Base-by-base conservation (phyloP, 2,797 vertebrate species). In the Malurus leucopterus region DNA sequence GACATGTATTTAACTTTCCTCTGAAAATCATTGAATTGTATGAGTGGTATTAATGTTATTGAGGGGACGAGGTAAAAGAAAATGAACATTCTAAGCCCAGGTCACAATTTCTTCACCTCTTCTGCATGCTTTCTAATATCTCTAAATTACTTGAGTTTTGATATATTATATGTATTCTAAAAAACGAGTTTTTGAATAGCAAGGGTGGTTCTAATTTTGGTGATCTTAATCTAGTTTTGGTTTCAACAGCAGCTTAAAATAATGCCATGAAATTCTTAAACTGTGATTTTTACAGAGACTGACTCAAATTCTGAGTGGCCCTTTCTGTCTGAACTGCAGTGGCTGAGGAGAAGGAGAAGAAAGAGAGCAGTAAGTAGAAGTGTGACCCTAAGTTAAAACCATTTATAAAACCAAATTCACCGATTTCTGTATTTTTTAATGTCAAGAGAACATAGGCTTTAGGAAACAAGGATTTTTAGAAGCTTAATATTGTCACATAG, bases 281-380 rank as follows among this genome's bases (percentile, higher is more conserved):
- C 84, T 94, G 82, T 92, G 18, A 91, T 86, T 95, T 86, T 94
- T 95, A 38, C 96, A 99, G 98, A 84, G 59, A 84, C 95, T 70
- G 97, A 97, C 81, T 97, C 97, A 72, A 94, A 96, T 90, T 97
- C 97, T 5, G 97, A 97, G 89, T 97, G 98, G 95, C 97, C 98
- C 55, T 95, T 97, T 75, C 87, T 97, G 12, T 94, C 96, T 93
- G 98, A 98, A 89, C 96, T 99, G 68, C 98, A 98, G 93, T 99
- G 99, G 99, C 96, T 99, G 89, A 98, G 93, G 86, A 98, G 97
- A 92, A 98, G 97, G 96, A 98, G 97, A 91, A 95, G 98, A 97
- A 99, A 98, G 97, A 98, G 99, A 96, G 98, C 98, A 54, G 98
- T 98, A 94, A 98, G 98, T 98, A 96, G 95, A 93, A 95, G 67